phyloP scores from a whole-genome alignment of 2,113 vertebrate species.

The Odocoileus hemionus region DNA sequence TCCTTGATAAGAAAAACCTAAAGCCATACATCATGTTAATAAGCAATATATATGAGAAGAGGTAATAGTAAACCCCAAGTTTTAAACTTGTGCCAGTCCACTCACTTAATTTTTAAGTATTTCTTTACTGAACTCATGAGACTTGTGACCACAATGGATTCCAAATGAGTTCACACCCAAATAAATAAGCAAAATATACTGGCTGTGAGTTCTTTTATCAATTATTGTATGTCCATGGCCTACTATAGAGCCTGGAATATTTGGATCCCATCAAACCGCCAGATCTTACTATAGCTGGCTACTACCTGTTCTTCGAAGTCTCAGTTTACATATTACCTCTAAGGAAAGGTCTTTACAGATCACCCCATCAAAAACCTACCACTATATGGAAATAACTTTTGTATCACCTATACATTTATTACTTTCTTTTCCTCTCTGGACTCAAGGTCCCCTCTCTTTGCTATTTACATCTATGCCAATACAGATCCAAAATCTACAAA shows the following conservation, averaged over 20 bases:
- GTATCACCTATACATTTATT: neutral
- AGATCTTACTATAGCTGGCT: neutral
- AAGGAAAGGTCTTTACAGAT: neutral
- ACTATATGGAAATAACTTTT: neutral
- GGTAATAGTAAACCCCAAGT: neutral
- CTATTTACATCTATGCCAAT: neutral
- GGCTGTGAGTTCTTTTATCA: neutral
- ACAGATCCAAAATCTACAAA: neutral
- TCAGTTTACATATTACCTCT: neutral
- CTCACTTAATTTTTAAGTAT: neutral
- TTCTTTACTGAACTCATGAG: neutral
- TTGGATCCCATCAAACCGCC: neutral
- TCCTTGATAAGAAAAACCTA: conserved; percentile 50
- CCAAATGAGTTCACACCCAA: neutral
- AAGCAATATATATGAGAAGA: conserved; percentile 25
- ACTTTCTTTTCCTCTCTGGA: neutral
- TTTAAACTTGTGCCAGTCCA: neutral
- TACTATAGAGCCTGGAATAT: neutral
- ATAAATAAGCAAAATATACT: neutral
- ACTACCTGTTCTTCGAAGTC: neutral
- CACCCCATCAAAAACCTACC: neutral
- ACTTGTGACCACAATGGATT: neutral
- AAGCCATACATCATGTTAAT: conserved; percentile 41
- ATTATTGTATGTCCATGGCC: neutral
- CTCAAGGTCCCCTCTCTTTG: neutral